Conservation (phyloP, 1,140 invertebrate species). For the Atta cephalotes region DNA sequence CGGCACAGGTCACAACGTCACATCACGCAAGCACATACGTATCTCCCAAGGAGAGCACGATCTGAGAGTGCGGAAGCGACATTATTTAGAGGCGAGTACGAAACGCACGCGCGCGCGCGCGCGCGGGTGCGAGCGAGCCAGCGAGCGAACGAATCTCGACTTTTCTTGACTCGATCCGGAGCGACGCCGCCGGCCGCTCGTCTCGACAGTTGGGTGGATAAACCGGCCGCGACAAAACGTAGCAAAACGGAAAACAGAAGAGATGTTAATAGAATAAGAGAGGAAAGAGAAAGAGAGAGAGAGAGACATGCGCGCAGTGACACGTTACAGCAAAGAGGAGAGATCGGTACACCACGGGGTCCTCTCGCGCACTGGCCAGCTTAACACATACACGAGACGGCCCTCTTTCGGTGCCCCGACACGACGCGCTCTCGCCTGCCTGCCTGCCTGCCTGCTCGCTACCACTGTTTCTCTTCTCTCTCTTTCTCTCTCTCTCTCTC, state of each 20-base stretch:
- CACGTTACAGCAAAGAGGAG: conserved; percentile 59
- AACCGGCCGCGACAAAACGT: conserved; percentile 35
- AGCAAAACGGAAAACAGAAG: not conserved
- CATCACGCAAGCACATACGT: conserved; percentile 56
- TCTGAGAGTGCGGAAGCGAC: conserved; percentile 28
- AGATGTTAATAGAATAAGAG: conserved; percentile 2
- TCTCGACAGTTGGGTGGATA: conserved; percentile 2
- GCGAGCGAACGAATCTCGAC: conserved; percentile 14
- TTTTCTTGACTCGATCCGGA: conserved; percentile 39
- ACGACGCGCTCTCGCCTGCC: conserved; percentile 55
- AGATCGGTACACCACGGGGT: conserved; percentile 77
- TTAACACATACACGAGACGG: conserved; percentile 49
- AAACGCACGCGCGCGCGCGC: conserved; percentile 26
- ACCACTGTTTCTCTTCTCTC: conserved; percentile 32
- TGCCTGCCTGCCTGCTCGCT: conserved; percentile 1
- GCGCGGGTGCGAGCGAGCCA: not conserved
- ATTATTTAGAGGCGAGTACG: conserved; percentile 49
- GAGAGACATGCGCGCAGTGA: conserved; percentile 30
- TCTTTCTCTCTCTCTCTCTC: not conserved
- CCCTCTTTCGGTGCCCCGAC: conserved; percentile 65
- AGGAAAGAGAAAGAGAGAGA: not conserved
- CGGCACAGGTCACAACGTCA: conserved; percentile 63
- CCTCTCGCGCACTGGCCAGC: conserved; percentile 78
- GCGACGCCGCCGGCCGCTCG: conserved; percentile 8
- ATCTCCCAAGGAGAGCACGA: conserved; percentile 38